These are phyloP conservation scores for Neomicropteryx cornuta DNA, from an alignment of 1,140 invertebrate species.

Conservation along the genomic window DNA sequence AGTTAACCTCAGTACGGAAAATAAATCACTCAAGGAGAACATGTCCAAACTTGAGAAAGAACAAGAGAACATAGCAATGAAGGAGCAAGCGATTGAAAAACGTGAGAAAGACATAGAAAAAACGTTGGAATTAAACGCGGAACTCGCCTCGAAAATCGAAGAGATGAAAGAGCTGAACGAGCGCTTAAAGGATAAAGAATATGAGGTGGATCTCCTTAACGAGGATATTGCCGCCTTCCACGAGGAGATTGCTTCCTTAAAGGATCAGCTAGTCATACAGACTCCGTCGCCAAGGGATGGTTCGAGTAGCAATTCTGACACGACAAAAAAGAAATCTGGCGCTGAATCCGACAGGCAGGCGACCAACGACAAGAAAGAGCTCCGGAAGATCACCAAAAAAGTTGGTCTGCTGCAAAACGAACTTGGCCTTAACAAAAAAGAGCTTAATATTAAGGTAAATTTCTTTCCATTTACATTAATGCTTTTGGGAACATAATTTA, in stretches of 20 bases:
- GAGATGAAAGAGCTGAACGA: slow-evolving; percentile 30
- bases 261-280: slow-evolving; percentile 26
- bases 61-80: slow-evolving; percentile 33
- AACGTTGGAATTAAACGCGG: slow-evolving; percentile 23
- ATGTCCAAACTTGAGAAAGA: slow-evolving; percentile 37
- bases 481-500: too few relatives aligned
- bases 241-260: slow-evolving; percentile 29
- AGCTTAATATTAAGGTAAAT: slow-evolving; percentile 35
- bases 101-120: slow-evolving; percentile 28
- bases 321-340: slow-evolving; percentile 23
- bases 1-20: slow-evolving; percentile 24
- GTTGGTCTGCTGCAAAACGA: slow-evolving; percentile 45
- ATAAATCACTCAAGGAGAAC: slow-evolving; percentile 29
- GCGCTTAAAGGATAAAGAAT: slow-evolving; percentile 32
- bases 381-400: slow-evolving; percentile 39
- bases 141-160: slow-evolving; percentile 26
- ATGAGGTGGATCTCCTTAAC: slow-evolving; percentile 37
- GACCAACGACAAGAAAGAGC: slow-evolving; percentile 24
- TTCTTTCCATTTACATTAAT: slow-evolving; percentile 4
- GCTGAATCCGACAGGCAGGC: slow-evolving; percentile 21
- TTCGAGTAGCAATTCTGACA: slow-evolving; percentile 1
- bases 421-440: slow-evolving; percentile 37
- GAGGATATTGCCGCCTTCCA: slow-evolving; percentile 38
- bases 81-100: slow-evolving; percentile 23
- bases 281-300: slow-evolving; percentile 24